These are phyloP conservation scores for Microcebus ravelobensis DNA, from an alignment of 2,113 vertebrate species.

Conservation along the genomic window DNA sequence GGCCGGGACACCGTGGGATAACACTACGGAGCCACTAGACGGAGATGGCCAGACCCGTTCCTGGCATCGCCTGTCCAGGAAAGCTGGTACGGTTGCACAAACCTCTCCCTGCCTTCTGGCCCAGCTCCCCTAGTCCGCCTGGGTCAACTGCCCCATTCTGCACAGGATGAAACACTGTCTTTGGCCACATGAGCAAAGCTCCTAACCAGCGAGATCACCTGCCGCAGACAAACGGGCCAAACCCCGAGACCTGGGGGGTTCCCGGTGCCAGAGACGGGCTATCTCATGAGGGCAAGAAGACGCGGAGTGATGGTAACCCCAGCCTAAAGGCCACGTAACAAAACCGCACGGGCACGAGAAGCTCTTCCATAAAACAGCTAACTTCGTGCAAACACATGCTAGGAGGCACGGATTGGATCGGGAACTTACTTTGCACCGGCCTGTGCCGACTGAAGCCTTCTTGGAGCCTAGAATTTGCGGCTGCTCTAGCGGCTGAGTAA, in stretches of 20 bases:
- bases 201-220: neutral
- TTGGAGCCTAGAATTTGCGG: neutral
- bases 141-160: accelerated
- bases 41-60: too few species aligned
- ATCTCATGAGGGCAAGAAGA: neutral
- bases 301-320: too few species aligned
- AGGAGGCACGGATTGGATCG: accelerated
- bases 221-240: neutral
- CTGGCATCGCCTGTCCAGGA: too few species aligned
- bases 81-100: too few species aligned
- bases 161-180: neutral
- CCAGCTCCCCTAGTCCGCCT: neutral
- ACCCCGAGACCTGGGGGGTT: neutral
- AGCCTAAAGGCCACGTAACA: neutral
- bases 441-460: accelerated
- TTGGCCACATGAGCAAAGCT: neutral
- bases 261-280: neutral
- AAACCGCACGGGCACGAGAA: accelerated
- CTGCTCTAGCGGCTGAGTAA: accelerated
- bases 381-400: accelerated
- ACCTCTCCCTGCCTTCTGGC: too few species aligned
- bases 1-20: too few species aligned
- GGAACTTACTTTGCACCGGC: neutral
- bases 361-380: neutral
- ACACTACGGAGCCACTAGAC: too few species aligned